A percentile compares a stretch with the other conserved stretches of the same genome.
phyloP scores from a whole-genome alignment of 2,113 vertebrate species.

The Chamaetylas fuelleborni region DNA sequence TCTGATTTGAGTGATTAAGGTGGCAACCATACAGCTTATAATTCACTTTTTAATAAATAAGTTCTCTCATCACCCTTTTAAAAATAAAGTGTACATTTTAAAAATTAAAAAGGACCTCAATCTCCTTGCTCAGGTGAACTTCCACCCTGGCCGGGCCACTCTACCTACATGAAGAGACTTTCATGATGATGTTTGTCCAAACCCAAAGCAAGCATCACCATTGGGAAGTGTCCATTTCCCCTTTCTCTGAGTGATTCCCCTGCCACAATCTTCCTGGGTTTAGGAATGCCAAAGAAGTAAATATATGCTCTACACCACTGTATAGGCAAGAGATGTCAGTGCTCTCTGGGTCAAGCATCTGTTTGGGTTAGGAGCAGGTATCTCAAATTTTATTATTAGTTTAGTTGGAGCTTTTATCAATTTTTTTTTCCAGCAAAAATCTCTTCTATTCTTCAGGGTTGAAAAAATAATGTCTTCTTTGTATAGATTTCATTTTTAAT shows the following conservation, averaged over 20 bases:
- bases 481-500: neutral
- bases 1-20: neutral
- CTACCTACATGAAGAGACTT: neutral
- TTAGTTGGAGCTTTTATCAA: neutral
- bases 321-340: rapidly evolving
- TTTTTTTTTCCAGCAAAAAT: neutral
- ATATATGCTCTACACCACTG: rapidly evolving
- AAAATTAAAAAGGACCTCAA: neutral
- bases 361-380: neutral
- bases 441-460: neutral
- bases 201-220: neutral
- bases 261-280: neutral
- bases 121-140: neutral
- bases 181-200: neutral
- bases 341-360: neutral
- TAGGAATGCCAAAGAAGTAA: neutral
- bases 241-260: neutral
- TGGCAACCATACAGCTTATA: neutral
- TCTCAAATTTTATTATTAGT: neutral
- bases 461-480: neutral
- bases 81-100: neutral
- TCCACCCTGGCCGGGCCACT: neutral
- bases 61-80: neutral
- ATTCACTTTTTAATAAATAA: slow-evolving; percentile 10
- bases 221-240: neutral